Evolutionary conservation across 2,113 vertebrate genomes (phyloP).

Genomic region (human (Homo sapiens)): DNA sequence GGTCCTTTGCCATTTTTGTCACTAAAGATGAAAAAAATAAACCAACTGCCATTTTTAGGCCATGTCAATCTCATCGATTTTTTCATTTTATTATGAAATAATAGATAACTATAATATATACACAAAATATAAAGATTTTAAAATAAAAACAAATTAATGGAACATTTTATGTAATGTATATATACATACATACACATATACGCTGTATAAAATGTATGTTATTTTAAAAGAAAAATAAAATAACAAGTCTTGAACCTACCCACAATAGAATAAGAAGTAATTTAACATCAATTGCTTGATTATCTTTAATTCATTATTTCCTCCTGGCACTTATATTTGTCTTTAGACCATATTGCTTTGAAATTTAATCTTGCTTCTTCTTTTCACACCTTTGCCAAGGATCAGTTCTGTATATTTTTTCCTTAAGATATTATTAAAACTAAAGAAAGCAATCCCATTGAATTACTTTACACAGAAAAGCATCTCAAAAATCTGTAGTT

Average conservation of each 20-base stretch:
- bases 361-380: background rate
- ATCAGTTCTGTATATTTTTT: background rate
- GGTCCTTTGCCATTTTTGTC: background rate
- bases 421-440: background rate
- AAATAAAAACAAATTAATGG: background rate
- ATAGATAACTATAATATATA: background rate
- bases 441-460: background rate
- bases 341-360: background rate
- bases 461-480: background rate
- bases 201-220: background rate
- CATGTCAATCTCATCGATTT: background rate
- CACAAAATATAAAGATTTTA: background rate
- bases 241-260: background rate
- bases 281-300: background rate
- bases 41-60: background rate
- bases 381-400: background rate
- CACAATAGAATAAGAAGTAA: background rate
- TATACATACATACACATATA: background rate
- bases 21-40: background rate
- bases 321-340: background rate
- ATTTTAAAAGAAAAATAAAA: background rate
- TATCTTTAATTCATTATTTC: background rate
- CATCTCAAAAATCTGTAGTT: background rate
- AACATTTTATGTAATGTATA: background rate
- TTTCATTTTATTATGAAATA: background rate